These are phyloP conservation scores for Tapirus terrestris DNA, from an alignment of 2,113 vertebrate species.

Conservation along the genomic window DNA sequence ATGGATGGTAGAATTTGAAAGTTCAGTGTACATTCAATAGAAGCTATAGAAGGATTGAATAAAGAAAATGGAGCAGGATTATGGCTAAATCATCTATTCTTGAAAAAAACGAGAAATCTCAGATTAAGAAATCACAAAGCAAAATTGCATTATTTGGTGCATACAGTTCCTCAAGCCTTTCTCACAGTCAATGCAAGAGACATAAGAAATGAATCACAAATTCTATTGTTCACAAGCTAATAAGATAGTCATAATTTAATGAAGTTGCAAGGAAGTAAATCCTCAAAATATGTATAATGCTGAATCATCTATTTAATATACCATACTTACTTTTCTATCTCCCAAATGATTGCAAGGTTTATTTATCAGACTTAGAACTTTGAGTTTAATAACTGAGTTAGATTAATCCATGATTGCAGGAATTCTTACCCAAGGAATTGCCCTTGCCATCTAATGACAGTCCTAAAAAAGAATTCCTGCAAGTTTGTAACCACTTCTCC, in stretches of 20 bases:
- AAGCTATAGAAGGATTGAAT: neutral
- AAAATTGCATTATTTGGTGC: neutral
- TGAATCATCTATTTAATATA: neutral
- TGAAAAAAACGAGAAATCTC: neutral
- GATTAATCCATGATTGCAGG: neutral
- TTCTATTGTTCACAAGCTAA: neutral
- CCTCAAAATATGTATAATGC: neutral
- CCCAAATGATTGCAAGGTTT: neutral
- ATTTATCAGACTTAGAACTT: neutral
- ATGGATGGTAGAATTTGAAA: neutral
- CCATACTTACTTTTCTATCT: neutral
- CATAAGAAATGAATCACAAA: neutral
- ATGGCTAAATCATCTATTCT: neutral
- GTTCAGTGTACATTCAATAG: neutral
- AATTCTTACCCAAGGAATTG: neutral
- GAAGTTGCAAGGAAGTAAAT: neutral
- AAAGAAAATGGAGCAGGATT: neutral
- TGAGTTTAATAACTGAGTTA: neutral
- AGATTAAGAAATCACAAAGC: neutral
- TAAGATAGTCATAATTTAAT: neutral
- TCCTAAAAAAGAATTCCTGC: neutral
- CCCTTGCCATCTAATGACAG: neutral
- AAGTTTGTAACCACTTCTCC: neutral
- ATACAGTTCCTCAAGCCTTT: neutral
- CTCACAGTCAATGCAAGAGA: neutral